phyloP scores from a whole-genome alignment of 2,797 vertebrate genomes.

The Phataginus tetradactyla region DNA sequence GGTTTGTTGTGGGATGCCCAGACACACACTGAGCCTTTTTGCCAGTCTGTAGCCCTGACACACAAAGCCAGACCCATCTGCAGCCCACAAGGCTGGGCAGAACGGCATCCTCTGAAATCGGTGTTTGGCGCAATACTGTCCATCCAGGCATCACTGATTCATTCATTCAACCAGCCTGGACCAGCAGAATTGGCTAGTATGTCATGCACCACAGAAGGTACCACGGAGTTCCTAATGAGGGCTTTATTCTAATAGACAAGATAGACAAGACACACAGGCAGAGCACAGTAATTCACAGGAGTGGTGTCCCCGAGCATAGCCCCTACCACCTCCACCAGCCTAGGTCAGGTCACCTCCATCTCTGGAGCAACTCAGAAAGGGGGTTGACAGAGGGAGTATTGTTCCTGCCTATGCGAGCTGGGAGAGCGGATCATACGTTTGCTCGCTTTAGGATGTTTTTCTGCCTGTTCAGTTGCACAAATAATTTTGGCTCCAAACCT shows the following conservation, averaged over 20 bases:
- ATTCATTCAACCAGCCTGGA: not conserved
- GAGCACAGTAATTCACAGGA: rapidly evolving
- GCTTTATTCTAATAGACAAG: not conserved
- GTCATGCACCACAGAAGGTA: not conserved
- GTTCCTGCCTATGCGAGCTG: constrained; percentile 66
- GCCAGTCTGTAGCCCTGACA: not conserved
- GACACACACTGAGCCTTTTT: not conserved
- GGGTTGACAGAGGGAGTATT: constrained; percentile 26
- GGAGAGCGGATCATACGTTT: constrained; percentile 73
- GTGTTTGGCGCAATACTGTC: not conserved
- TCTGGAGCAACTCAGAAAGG: not conserved
- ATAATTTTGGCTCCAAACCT: constrained; percentile 85
- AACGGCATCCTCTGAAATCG: not conserved
- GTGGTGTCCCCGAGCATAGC: not conserved
- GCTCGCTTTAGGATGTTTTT: constrained; percentile 81
- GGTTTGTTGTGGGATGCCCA: not conserved
- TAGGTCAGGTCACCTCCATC: not conserved
- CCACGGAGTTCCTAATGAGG: not conserved
- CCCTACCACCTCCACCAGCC: not conserved
- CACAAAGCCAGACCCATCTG: not conserved
- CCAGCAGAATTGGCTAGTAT: not conserved
- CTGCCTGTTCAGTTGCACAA: constrained; percentile 82
- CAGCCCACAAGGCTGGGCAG: not conserved
- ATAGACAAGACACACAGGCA: not conserved
- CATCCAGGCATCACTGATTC: not conserved